A percentile compares a stretch with the other conserved stretches of the same genome.
Conservation (phyloP, 64 coral and sea anemone species). For the Trachythela sp. region DNA sequence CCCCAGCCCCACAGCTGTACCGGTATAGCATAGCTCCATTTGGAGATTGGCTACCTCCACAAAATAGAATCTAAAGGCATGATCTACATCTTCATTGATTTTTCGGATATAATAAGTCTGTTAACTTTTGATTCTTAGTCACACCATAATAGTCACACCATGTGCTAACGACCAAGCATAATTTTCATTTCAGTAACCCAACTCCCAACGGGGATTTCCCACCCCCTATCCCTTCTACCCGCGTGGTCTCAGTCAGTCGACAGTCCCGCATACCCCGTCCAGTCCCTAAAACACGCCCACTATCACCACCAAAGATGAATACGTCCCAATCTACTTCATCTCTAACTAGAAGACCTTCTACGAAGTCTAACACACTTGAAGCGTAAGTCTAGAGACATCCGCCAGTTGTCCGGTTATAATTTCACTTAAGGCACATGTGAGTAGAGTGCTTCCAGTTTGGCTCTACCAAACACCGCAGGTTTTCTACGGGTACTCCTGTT, state of each 20-base stretch:
- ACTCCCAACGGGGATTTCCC: constrained; percentile 34
- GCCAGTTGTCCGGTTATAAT: background rate
- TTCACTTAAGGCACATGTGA: too few relatives aligned
- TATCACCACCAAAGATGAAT: constrained; percentile 13
- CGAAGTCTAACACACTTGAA: background rate
- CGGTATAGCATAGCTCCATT: too few relatives aligned
- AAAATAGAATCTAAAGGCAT: too few relatives aligned
- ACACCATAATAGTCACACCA: too few relatives aligned
- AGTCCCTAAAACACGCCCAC: constrained; percentile 52
- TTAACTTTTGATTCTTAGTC: too few relatives aligned
- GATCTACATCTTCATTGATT: too few relatives aligned
- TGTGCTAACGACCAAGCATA: background rate
- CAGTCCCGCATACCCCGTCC: constrained; percentile 39
- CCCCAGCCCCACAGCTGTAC: too few relatives aligned
- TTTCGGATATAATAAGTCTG: too few relatives aligned
- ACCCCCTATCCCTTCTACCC: constrained; percentile 58
- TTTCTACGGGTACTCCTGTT: too few relatives aligned
- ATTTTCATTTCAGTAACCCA: constrained; percentile 26
- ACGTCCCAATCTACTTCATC: constrained; percentile 15
- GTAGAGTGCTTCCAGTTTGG: too few relatives aligned
- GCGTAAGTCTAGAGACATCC: background rate
- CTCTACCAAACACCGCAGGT: too few relatives aligned
- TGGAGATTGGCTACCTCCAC: too few relatives aligned
- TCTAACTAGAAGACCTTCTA: background rate
- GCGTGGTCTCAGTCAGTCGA: constrained; percentile 78